Percentiles rank a stretch among this genome's conserved stretches.
Evolutionary conservation across 2,888 invertebrate species (phyloP).

Genomic region (Ernsta delagoae): DNA sequence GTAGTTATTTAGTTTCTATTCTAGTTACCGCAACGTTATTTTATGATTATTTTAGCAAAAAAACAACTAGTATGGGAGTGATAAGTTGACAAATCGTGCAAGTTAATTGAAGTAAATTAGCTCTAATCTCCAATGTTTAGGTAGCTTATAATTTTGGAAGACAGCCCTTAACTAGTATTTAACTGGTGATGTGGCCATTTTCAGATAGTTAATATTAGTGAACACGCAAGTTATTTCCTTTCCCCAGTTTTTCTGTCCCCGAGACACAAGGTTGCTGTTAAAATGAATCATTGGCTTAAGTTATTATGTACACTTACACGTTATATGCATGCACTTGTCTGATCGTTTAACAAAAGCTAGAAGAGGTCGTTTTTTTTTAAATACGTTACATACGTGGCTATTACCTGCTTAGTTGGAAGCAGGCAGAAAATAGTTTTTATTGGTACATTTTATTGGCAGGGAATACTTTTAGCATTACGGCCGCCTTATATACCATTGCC

Average conservation of each 20-base stretch:
- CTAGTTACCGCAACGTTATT: no score
- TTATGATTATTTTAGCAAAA: no score
- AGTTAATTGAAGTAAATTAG: no score
- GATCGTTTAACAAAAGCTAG: background rate
- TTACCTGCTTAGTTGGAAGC: no score
- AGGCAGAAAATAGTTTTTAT: no score
- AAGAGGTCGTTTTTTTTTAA: background rate
- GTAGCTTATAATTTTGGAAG: background rate
- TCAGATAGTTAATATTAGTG: constrained; percentile 21
- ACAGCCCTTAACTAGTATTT: background rate
- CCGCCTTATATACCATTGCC: no score
- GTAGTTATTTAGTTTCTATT: no score
- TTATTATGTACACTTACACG: constrained; percentile 40
- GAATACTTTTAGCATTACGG: no score
- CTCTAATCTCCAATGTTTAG: background rate
- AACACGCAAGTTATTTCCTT: constrained; percentile 63
- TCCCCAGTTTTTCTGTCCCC: constrained; percentile 55
- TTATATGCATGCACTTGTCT: constrained; percentile 22
- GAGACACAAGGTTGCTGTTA: constrained; percentile 55
- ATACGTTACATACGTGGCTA: no score
- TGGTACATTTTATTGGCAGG: no score
- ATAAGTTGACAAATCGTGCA: no score
- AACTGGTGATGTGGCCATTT: constrained; percentile 19
- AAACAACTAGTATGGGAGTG: no score
- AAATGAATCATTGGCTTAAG: constrained; percentile 54